A percentile compares a stretch with the other conserved stretches of the same genome.
Conservation (phyloP, 1,140 invertebrate species). For the Drosophila nigromelanica region DNA sequence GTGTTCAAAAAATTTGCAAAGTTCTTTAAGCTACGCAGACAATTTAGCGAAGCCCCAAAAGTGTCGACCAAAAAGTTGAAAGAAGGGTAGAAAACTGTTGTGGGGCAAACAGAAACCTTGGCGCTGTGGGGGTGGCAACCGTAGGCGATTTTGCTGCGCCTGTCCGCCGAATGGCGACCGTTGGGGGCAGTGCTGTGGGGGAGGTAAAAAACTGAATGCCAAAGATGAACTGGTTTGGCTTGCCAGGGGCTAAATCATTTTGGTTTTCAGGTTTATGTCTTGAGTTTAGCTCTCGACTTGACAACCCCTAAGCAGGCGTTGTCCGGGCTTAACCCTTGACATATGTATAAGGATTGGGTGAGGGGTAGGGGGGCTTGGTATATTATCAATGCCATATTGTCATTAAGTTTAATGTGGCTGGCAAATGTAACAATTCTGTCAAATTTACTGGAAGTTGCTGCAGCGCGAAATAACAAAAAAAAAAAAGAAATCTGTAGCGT, state of each 20-base stretch:
- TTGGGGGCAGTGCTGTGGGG: background rate
- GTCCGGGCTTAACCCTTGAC: slow-evolving; percentile 57
- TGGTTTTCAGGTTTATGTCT: slow-evolving; percentile 5
- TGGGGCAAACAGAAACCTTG: slow-evolving; percentile 15
- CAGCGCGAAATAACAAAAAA: slow-evolving; percentile 7
- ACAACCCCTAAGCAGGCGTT: slow-evolving; percentile 36
- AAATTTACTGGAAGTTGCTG: slow-evolving; percentile 77
- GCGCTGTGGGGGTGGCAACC: slow-evolving; percentile 12
- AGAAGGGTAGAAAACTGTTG: slow-evolving; percentile 7
- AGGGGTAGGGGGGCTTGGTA: background rate
- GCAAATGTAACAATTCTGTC: slow-evolving; percentile 79
- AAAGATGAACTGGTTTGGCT: slow-evolving; percentile 40
- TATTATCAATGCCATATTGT: slow-evolving; percentile 67
- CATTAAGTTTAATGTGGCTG: slow-evolving; percentile 68
- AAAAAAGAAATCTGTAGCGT: slow-evolving; percentile 8
- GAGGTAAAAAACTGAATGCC: slow-evolving; percentile 52
- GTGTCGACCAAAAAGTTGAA: background rate
- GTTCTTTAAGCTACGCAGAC: no score
- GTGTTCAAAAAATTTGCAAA: no score
- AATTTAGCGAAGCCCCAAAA: background rate
- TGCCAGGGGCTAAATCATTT: slow-evolving; percentile 23
- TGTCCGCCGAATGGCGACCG: background rate
- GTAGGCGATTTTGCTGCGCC: slow-evolving; percentile 6
- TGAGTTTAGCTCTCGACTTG: slow-evolving; percentile 38
- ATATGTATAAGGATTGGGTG: slow-evolving; percentile 35